phyloP scores from a whole-genome alignment of 2,113 vertebrate species.

The Xenus cinereus region DNA sequence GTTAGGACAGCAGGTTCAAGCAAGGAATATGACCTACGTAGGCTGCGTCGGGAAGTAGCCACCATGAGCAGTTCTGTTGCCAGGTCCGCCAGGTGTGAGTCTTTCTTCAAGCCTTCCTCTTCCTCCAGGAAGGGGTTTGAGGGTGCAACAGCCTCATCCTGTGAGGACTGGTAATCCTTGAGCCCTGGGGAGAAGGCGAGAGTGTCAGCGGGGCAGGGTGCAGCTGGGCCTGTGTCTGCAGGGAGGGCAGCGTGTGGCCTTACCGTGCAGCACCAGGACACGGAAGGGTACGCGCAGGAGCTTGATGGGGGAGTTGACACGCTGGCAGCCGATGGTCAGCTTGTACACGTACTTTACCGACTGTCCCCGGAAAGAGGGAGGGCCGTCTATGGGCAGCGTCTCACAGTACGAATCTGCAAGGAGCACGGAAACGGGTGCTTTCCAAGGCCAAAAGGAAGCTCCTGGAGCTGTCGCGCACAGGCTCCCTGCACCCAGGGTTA shows the following conservation, averaged over 20 bases:
- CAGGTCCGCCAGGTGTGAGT: constrained; percentile 85
- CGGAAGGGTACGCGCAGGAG: constrained; percentile 93
- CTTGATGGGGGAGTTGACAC: constrained; percentile 97
- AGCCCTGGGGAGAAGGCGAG: constrained; percentile 75
- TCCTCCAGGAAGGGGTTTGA: constrained; percentile 97
- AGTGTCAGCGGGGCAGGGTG: accelerated
- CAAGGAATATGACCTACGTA: constrained; percentile 65
- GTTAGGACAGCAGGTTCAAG: neutral
- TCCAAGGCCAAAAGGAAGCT: neutral
- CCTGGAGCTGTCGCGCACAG: neutral
- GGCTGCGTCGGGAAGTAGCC: constrained; percentile 89
- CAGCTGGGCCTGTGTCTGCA: accelerated
- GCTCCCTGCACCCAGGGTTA: neutral
- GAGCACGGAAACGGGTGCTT: neutral
- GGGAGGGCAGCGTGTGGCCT: accelerated
- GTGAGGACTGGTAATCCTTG: constrained; percentile 87
- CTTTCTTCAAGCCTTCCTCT: constrained; percentile 85
- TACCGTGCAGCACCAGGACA: constrained; percentile 92
- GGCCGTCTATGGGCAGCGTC: constrained; percentile 86
- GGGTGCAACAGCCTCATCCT: constrained; percentile 91
- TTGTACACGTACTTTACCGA: constrained; percentile 98
- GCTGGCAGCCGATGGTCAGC: constrained; percentile 96
- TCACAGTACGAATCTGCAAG: constrained; percentile 91
- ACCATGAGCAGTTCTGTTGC: constrained; percentile 93
- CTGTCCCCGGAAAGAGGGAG: constrained; percentile 95